Percentiles rank a stretch among this genome's conserved stretches.
Evolutionary conservation across 1,140 invertebrate genomes (phyloP).

Genomic region (Bombus difficillimus): DNA sequence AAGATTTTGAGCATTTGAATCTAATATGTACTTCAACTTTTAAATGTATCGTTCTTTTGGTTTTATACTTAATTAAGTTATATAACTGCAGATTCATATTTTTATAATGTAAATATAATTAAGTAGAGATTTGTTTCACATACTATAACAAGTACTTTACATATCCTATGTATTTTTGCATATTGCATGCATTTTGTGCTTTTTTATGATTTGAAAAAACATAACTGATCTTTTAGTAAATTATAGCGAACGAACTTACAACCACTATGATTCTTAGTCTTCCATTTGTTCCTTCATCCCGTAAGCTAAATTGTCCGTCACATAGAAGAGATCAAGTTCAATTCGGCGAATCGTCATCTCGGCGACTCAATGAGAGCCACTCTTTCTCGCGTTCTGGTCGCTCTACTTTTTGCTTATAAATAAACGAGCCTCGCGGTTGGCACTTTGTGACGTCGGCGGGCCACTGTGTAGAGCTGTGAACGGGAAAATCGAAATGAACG

Average conservation of each 20-base stretch:
- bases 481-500: not conserved
- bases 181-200: not conserved
- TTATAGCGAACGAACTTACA: not conserved
- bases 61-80: not conserved
- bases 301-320: not conserved
- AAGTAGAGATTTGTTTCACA: no score
- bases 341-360: constrained; percentile 57
- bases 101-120: not conserved
- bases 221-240: not conserved
- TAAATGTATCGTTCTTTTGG: no score
- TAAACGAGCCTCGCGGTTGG: constrained; percentile 63
- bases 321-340: constrained; percentile 9
- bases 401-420: constrained; percentile 73
- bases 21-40: not conserved
- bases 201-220: not conserved
- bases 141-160: not conserved
- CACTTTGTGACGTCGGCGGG: constrained; percentile 13
- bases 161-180: not conserved
- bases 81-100: not conserved
- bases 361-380: constrained; percentile 36
- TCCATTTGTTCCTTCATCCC: no score
- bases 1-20: not conserved
- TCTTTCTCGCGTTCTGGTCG: constrained; percentile 43
- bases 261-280: not conserved
- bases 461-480: not conserved